Evolutionary conservation across 2,113 vertebrate genomes (phyloP).

Genomic region (Archocentrus centrarchus): DNA sequence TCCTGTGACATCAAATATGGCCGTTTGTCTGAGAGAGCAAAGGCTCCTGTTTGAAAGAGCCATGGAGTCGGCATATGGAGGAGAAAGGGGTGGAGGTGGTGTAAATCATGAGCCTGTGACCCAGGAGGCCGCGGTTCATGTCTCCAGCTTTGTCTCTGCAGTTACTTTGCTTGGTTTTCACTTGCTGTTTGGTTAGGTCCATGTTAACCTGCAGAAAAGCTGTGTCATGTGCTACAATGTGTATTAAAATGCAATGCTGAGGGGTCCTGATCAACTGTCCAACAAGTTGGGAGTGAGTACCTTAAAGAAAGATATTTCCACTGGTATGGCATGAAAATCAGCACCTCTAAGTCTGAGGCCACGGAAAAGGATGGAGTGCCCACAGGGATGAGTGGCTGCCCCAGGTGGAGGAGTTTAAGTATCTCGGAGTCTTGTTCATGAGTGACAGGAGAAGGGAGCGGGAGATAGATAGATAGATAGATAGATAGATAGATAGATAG

Average conservation of each 20-base stretch:
- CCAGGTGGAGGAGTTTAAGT: too few species aligned
- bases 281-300: fast-evolving
- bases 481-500: too few species aligned
- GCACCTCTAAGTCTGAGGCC: too few species aligned
- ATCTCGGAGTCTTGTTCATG: too few species aligned
- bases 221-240: background rate
- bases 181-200: background rate
- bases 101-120: background rate
- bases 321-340: too few species aligned
- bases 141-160: background rate
- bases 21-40: background rate
- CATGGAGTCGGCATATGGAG: background rate
- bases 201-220: background rate
- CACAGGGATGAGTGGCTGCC: too few species aligned
- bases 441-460: too few species aligned
- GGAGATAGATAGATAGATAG: too few species aligned
- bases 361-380: too few species aligned
- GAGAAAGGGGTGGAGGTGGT: too few species aligned
- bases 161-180: background rate
- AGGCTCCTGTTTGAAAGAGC: background rate
- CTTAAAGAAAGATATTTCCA: background rate
- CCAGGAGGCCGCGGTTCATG: fast-evolving
- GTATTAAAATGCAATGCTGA: background rate
- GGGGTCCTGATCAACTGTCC: background rate
- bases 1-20: background rate